These are phyloP conservation scores for Machimus atricapillus DNA, from an alignment of 2,888 invertebrate species.

Conservation along the genomic window DNA sequence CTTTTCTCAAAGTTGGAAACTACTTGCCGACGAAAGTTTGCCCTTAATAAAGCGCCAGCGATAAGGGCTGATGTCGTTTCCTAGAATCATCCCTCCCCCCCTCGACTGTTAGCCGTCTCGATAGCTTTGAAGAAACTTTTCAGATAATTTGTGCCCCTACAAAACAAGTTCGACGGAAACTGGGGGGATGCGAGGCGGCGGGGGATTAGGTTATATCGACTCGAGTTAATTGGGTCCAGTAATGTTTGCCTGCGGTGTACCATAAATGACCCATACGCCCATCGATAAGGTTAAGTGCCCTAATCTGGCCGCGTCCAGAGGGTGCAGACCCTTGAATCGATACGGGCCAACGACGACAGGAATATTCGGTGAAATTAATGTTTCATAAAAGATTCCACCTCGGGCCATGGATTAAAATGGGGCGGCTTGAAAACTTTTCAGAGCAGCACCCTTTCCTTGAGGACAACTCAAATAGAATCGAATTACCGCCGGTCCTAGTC, in stretches of 20 bases:
- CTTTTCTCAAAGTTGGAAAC: neutral
- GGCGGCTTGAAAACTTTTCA: neutral
- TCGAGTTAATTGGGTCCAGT: conserved; percentile 13
- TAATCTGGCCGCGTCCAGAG: neutral
- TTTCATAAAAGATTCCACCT: conserved; percentile 35
- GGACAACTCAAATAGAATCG: conserved; percentile 24
- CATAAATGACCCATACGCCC: neutral
- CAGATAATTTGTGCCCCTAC: neutral
- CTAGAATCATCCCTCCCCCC: neutral
- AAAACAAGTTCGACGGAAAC: neutral
- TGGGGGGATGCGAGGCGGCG: neutral
- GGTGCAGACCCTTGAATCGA: neutral
- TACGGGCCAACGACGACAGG: neutral
- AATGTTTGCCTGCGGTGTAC: conserved; percentile 13
- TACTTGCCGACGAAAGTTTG: neutral
- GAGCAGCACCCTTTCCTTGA: neutral
- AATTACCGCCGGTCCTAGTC: neutral
- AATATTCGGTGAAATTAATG: conserved; percentile 30
- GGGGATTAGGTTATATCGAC: neutral
- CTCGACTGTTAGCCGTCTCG: neutral
- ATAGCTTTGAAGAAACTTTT: neutral
- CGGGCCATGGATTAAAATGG: neutral
- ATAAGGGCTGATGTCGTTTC: neutral
- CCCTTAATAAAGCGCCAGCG: neutral
- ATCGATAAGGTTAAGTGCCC: conserved; percentile 31